A percentile compares a stretch with the other conserved stretches of the same genome.
Evolutionary conservation across 2,888 invertebrate genomes (phyloP).

Genomic region (Cacoxenus indagator): DNA sequence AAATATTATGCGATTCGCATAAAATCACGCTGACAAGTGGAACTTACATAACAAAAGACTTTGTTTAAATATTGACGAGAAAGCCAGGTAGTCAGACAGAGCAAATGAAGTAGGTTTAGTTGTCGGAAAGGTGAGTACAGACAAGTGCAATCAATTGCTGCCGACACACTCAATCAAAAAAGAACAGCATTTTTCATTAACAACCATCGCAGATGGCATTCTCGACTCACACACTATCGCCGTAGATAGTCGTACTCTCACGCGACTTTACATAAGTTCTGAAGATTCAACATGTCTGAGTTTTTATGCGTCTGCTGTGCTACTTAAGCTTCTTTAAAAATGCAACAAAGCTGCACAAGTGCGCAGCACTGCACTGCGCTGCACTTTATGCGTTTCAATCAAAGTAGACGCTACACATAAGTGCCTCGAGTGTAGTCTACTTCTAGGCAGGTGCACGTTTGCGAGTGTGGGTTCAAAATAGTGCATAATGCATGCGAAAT

Average conservation of each 20-base stretch:
- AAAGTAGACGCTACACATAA: neutral
- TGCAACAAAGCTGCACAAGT: constrained; percentile 37
- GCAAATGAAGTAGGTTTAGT: neutral
- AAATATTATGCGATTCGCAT: neutral
- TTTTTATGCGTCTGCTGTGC: constrained; percentile 27
- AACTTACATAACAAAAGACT: constrained; percentile 10
- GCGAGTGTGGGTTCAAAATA: no score
- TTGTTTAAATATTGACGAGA: constrained; percentile 9
- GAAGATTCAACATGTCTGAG: neutral
- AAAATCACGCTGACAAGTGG: neutral
- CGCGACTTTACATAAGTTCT: neutral
- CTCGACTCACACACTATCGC: neutral
- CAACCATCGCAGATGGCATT: neutral
- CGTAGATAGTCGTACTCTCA: no score
- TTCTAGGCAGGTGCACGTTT: neutral
- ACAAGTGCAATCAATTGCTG: constrained; percentile 14
- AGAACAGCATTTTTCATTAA: constrained; percentile 9
- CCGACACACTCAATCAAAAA: constrained; percentile 10
- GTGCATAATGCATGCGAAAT: no score
- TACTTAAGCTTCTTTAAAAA: constrained; percentile 59
- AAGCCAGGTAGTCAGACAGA: neutral
- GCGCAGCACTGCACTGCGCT: neutral
- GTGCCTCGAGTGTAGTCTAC: neutral
- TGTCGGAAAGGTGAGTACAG: neutral
- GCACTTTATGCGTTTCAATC: neutral